These are phyloP conservation scores for Prinia subflava DNA, from an alignment of 2,113 vertebrate species.

Conservation along the genomic window DNA sequence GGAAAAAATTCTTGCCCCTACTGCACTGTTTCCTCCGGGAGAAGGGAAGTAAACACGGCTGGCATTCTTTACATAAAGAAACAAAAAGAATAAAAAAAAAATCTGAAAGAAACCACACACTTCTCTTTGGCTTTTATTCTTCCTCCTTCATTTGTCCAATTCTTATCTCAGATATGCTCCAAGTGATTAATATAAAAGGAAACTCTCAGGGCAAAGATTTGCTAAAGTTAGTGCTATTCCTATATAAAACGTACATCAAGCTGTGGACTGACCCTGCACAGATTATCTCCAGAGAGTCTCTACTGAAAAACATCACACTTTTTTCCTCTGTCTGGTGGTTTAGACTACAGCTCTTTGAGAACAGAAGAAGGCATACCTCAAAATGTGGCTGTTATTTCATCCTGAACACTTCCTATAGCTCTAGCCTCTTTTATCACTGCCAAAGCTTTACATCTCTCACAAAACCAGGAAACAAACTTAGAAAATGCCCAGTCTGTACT, in stretches of 20 bases:
- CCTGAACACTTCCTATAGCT: slow-evolving; percentile 28
- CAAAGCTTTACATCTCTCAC: neutral
- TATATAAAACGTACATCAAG: neutral
- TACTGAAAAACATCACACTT: neutral
- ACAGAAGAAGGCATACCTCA: slow-evolving; percentile 42
- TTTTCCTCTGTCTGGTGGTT: neutral
- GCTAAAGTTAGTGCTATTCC: neutral
- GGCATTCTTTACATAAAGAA: neutral
- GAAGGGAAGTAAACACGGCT: neutral
- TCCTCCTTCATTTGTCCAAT: neutral
- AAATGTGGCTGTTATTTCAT: slow-evolving; percentile 20
- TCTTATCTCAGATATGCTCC: neutral
- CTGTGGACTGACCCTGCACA: neutral
- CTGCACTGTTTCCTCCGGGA: neutral
- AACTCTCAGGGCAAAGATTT: neutral
- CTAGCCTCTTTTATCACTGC: neutral
- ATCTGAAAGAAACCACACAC: neutral
- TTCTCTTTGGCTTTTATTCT: neutral
- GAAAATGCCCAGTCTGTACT: neutral
- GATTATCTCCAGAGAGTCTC: neutral
- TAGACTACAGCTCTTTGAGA: slow-evolving; percentile 4
- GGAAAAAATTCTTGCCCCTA: neutral
- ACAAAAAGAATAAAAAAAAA: neutral
- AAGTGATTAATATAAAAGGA: neutral
- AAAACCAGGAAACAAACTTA: neutral